These are phyloP conservation scores for Ondatra zibethicus DNA, from an alignment of 2,113 vertebrate genomes.

Conservation along the genomic window DNA sequence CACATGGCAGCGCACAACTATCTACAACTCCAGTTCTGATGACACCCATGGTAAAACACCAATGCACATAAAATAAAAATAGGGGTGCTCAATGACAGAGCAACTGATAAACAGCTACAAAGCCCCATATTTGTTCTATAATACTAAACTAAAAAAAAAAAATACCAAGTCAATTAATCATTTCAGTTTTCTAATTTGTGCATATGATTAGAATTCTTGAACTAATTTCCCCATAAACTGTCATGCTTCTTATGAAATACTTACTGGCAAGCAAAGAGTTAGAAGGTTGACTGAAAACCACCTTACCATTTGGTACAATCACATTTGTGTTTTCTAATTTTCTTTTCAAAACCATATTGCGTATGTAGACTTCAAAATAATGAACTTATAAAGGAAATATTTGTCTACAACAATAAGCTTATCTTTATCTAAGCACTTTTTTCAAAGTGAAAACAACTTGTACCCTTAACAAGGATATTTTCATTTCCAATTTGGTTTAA, in stretches of 20 bases:
- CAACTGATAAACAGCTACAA: not conserved
- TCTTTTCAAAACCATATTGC: not conserved
- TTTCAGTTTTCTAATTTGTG: slow-evolving; percentile 17
- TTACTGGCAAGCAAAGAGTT: not conserved
- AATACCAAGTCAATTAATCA: not conserved
- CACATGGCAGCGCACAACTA: not conserved
- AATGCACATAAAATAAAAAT: not conserved
- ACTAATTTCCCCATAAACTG: not conserved
- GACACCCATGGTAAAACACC: not conserved
- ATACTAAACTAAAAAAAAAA: not conserved
- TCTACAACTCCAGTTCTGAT: not conserved
- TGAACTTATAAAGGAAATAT: not conserved
- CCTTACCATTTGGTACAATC: not conserved
- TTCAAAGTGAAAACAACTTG: not conserved
- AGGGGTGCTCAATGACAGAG: not conserved
- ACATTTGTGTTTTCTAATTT: not conserved
- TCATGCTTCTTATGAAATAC: not conserved
- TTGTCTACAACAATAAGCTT: slow-evolving; percentile 4
- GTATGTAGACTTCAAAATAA: slow-evolving; percentile 5
- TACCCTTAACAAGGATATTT: slow-evolving; percentile 30
- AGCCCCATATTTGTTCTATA: not conserved
- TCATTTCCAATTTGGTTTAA: slow-evolving; percentile 39
- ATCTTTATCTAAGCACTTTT: not conserved
- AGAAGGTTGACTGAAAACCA: not conserved
- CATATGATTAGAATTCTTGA: slow-evolving; percentile 11